A percentile compares a stretch with the other conserved stretches of the same genome.
phyloP scores from a whole-genome alignment of 2,113 vertebrate species.

The Pomatorhinus ruficollis region DNA sequence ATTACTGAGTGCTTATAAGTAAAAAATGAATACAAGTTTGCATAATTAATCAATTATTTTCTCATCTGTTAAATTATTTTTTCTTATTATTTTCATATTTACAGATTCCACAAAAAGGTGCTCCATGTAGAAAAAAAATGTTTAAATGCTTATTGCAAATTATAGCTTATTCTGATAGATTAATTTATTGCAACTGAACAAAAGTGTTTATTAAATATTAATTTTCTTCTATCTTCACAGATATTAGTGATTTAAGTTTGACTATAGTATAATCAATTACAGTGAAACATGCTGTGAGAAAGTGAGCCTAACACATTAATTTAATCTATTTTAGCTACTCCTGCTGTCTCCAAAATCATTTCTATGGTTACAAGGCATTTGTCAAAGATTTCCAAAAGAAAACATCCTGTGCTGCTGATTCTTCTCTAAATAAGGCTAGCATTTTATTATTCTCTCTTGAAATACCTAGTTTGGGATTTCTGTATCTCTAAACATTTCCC shows the following conservation, averaged over 20 bases:
- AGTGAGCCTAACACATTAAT: slow-evolving; percentile 73
- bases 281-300: slow-evolving; percentile 72
- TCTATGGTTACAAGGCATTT: slow-evolving; percentile 74
- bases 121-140: not conserved
- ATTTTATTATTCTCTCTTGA: slow-evolving; percentile 6
- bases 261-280: slow-evolving; percentile 76
- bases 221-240: slow-evolving; percentile 71
- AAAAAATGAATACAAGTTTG: not conserved
- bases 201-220: slow-evolving; percentile 75
- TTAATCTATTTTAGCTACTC: slow-evolving; percentile 77
- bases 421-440: slow-evolving; percentile 35
- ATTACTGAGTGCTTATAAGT: not conserved
- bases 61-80: not conserved
- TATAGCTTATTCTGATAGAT: slow-evolving; percentile 58
- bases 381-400: slow-evolving; percentile 69
- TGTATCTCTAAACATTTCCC: not conserved
- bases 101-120: not conserved
- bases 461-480: not conserved
- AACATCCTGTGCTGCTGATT: slow-evolving; percentile 28
- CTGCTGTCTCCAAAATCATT: slow-evolving; percentile 76
- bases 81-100: not conserved
- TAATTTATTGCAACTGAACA: slow-evolving; percentile 59
- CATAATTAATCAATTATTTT: not conserved
- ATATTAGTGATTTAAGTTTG: slow-evolving; percentile 78
- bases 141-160: slow-evolving; percentile 60